Evolutionary conservation across 1,140 invertebrate species (phyloP).

Genomic region (Melanaphis sacchari): DNA sequence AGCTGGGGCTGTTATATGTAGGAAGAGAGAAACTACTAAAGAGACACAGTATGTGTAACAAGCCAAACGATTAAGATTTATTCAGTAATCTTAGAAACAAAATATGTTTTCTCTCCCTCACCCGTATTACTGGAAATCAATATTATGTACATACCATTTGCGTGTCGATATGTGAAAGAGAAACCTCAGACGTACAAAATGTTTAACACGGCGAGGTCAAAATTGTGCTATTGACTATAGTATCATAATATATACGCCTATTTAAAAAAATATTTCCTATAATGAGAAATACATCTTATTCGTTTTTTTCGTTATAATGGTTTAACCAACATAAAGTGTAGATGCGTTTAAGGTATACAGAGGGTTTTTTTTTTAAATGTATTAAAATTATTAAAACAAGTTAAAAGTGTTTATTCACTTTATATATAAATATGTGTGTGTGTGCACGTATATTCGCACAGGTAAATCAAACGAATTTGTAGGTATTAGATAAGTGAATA

Average conservation of each 20-base stretch:
- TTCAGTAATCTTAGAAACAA: slow-evolving; percentile 19
- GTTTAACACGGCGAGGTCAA: not conserved
- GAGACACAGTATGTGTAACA: not conserved
- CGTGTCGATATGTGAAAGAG: slow-evolving; percentile 10
- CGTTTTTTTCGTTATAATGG: not conserved
- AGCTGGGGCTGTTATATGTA: not conserved
- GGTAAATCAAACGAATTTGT: not conserved
- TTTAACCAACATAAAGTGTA: not conserved
- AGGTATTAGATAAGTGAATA: not conserved
- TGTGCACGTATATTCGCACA: no score
- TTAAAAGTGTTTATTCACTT: not conserved
- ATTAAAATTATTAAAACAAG: not conserved
- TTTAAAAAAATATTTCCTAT: not conserved
- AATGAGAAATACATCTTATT: not conserved
- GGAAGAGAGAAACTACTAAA: not conserved
- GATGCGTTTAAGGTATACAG: not conserved
- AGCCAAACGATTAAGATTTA: not conserved
- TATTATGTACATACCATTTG: slow-evolving; percentile 12
- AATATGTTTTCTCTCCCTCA: not conserved
- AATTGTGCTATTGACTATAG: not conserved
- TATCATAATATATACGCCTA: no score
- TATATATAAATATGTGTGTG: not conserved
- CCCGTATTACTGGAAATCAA: slow-evolving; percentile 14
- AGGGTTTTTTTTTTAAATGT: not conserved
- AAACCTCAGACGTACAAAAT: slow-evolving; percentile 3